Percentiles rank a stretch among this genome's conserved stretches.
phyloP scores from a whole-genome alignment of 1,140 invertebrate genomes.

The Papilio glaucus region DNA sequence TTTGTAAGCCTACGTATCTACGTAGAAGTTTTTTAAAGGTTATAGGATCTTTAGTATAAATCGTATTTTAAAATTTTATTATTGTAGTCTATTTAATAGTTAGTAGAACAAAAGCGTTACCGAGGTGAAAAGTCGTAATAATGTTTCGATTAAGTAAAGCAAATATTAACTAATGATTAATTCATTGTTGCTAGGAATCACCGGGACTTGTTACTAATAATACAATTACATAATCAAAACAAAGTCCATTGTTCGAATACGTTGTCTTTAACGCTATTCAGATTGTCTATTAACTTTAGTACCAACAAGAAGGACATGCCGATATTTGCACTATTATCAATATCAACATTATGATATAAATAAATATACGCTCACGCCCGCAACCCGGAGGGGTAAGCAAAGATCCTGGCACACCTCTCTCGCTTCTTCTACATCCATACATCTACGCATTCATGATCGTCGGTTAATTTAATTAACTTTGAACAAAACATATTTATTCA shows the following conservation, averaged over 20 bases:
- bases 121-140: constrained; percentile 43
- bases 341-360: too few relatives aligned
- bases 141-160: constrained; percentile 62
- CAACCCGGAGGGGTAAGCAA: too few relatives aligned
- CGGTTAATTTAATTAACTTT: too few relatives aligned
- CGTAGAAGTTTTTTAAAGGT: not conserved
- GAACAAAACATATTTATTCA: too few relatives aligned
- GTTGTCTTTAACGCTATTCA: constrained; percentile 21
- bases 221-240: constrained; percentile 50
- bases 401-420: too few relatives aligned
- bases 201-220: constrained; percentile 44
- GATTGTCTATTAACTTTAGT: not conserved
- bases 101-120: constrained; percentile 39
- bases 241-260: constrained; percentile 44
- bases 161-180: constrained; percentile 63
- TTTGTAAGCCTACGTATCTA: too few relatives aligned
- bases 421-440: too few relatives aligned
- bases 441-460: too few relatives aligned
- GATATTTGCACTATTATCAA: too few relatives aligned
- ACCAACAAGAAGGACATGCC: not conserved
- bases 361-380: too few relatives aligned
- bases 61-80: not conserved
- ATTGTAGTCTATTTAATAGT: too few relatives aligned
- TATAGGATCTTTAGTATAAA: not conserved
- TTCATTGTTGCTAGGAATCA: constrained; percentile 51